A percentile compares a stretch with the other conserved stretches of the same genome.
phyloP scores from a whole-genome alignment of 2,888 invertebrate genomes.

The Tanypteryx hageni region DNA sequence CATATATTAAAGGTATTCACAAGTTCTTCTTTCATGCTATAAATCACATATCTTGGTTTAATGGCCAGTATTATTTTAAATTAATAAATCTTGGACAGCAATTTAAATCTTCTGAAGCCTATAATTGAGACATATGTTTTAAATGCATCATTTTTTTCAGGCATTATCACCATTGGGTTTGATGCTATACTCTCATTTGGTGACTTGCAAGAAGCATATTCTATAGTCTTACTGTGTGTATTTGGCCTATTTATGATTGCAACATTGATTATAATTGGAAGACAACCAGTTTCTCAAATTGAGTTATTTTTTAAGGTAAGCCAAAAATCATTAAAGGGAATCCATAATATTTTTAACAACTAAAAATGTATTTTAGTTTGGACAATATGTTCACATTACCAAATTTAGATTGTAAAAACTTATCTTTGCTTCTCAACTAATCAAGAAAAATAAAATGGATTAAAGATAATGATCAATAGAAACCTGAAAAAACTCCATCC shows the following conservation, averaged over 20 bases:
- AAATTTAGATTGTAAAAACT: neutral
- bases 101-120: neutral
- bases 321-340: neutral
- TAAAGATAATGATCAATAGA: no score
- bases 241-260: conserved; percentile 62
- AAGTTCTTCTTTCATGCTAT: neutral
- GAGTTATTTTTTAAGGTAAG: conserved; percentile 84
- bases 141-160: conserved; percentile 74
- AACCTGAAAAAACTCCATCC: no score
- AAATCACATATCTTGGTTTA: neutral
- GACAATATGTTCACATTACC: neutral
- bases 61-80: neutral
- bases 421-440: conserved; percentile 51
- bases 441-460: no score
- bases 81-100: neutral
- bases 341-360: conserved; percentile 43
- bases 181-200: conserved; percentile 76
- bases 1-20: neutral
- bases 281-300: conserved; percentile 82
- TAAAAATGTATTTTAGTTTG: conserved; percentile 36
- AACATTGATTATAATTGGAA: conserved; percentile 80
- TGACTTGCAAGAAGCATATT: neutral
- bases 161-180: conserved; percentile 78
- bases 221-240: conserved; percentile 37
- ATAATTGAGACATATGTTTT: neutral